These are phyloP conservation scores for Mesoligia furuncula DNA, from an alignment of 2,888 invertebrate genomes.

Conservation along the genomic window DNA sequence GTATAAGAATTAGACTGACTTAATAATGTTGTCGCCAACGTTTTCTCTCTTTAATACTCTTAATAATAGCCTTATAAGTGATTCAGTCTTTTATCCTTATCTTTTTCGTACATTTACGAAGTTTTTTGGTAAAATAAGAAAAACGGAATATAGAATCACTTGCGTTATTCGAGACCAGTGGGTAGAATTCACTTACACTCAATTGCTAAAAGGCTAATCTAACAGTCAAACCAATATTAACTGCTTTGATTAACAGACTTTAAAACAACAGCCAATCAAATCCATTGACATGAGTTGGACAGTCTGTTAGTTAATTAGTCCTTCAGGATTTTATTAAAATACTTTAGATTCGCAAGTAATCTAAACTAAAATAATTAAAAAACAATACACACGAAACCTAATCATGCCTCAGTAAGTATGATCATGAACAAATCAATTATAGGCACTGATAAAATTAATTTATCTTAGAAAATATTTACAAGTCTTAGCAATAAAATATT, in stretches of 20 bases:
- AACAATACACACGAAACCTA: conserved; percentile 46
- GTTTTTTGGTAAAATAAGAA: conserved; percentile 25
- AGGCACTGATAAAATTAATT: conserved; percentile 76
- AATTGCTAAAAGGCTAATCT: not conserved
- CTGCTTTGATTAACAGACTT: not conserved
- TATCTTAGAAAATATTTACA: conserved; percentile 76
- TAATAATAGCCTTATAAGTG: conserved; percentile 63
- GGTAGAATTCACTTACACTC: not conserved
- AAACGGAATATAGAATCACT: conserved; percentile 32
- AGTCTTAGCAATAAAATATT: conserved; percentile 66
- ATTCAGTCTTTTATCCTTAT: conserved; percentile 61
- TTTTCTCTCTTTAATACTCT: conserved; percentile 44
- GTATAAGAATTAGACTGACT: conserved; percentile 24
- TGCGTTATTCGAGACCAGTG: conserved; percentile 2
- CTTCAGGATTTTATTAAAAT: not conserved
- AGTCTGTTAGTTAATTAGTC: not conserved
- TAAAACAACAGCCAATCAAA: not conserved
- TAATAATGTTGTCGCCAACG: not conserved
- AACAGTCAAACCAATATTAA: not conserved
- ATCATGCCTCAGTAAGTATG: conserved; percentile 41
- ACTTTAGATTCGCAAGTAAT: conserved; percentile 43
- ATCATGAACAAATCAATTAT: conserved; percentile 61
- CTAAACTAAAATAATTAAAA: conserved; percentile 17
- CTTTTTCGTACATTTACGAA: conserved; percentile 21
- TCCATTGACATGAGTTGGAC: not conserved